These are phyloP conservation scores for Eristalis arbustorum DNA, from an alignment of 2,888 invertebrate species.

Conservation along the genomic window DNA sequence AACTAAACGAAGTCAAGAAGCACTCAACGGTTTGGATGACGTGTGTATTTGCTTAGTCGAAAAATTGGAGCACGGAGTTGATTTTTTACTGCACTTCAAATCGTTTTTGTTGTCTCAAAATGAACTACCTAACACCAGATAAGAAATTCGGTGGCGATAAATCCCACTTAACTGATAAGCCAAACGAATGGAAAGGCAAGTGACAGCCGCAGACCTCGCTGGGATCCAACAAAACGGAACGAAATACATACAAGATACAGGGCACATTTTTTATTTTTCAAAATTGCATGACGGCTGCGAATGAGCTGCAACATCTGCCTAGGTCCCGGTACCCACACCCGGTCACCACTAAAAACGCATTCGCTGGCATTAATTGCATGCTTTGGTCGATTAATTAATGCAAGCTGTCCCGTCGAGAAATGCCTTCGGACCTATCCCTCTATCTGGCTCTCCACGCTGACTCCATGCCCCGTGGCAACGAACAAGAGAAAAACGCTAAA, in stretches of 20 bases:
- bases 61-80: not conserved
- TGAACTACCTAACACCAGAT: not conserved
- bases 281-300: not conserved
- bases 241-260: not conserved
- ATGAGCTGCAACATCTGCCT: constrained; percentile 15
- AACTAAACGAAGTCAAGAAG: too few species aligned
- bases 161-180: not conserved
- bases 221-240: not conserved
- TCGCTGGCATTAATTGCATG: constrained; percentile 31
- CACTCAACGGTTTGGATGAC: too few species aligned
- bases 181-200: not conserved
- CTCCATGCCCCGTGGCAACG: not conserved
- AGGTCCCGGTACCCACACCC: not conserved
- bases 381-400: constrained; percentile 39
- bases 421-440: constrained; percentile 32
- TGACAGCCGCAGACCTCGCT: not conserved
- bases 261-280: not conserved
- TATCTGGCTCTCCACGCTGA: not conserved
- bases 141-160: not conserved
- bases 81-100: not conserved
- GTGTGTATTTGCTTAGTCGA: too few species aligned
- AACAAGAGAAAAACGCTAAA: not conserved
- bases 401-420: constrained; percentile 16
- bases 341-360: not conserved
- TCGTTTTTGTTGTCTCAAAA: not conserved